These are phyloP conservation scores for Gymnocypris eckloni DNA, from an alignment of 2,797 vertebrate species.

Conservation along the genomic window DNA sequence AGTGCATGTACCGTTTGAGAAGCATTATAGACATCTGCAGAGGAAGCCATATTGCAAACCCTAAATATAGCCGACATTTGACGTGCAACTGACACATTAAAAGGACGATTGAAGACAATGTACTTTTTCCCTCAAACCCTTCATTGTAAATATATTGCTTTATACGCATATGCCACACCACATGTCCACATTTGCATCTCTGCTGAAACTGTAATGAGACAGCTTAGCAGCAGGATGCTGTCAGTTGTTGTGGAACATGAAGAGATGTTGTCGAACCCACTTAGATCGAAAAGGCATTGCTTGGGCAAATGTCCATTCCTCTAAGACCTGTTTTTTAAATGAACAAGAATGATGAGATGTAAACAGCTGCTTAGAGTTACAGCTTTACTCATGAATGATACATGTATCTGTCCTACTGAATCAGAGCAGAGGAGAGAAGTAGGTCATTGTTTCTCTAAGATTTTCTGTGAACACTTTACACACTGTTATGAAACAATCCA, in stretches of 20 bases:
- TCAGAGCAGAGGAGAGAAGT: constrained; percentile 46
- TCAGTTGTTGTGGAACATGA: constrained; percentile 11
- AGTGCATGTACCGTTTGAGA: neutral
- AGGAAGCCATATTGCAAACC: constrained; percentile 6
- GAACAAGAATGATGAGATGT: constrained; percentile 10
- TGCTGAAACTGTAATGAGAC: constrained; percentile 12
- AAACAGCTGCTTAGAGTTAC: constrained; percentile 43
- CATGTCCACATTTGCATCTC: constrained; percentile 7
- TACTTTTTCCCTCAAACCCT: neutral
- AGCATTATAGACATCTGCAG: neutral
- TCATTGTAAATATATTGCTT: constrained; percentile 6
- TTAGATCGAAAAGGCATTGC: constrained; percentile 16
- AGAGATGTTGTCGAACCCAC: constrained; percentile 30
- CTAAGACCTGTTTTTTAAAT: constrained; percentile 42
- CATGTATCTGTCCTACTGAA: constrained; percentile 30
- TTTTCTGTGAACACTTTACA: constrained; percentile 27
- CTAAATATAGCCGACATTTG: constrained; percentile 3
- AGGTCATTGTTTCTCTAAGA: constrained; percentile 56
- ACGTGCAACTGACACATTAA: constrained; percentile 5
- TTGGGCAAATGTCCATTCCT: constrained; percentile 23
- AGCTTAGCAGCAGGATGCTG: constrained; percentile 5
- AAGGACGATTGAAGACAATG: constrained; percentile 9
- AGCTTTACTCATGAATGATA: constrained; percentile 52
- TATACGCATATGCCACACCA: constrained; percentile 1
- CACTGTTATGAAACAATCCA: neutral